phyloP scores from a whole-genome alignment of 2,797 vertebrate genomes.

The Hapalemur alaotrensis region DNA sequence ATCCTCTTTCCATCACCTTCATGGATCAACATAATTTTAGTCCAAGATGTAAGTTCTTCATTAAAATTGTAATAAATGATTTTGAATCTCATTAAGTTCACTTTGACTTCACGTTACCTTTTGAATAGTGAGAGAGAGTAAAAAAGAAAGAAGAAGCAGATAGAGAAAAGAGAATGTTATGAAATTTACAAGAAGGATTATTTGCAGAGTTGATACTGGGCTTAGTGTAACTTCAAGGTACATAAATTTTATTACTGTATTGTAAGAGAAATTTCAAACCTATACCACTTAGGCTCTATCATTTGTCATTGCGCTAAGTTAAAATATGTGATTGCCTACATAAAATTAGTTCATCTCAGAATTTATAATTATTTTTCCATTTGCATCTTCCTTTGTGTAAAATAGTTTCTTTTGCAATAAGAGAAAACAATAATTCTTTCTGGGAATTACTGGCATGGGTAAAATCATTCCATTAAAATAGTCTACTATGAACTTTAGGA shows the following conservation, averaged over 20 bases:
- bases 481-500: neutral
- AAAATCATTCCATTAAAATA: slow-evolving; percentile 1
- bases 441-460: neutral
- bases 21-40: slow-evolving; percentile 99
- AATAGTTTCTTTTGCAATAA: neutral
- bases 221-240: neutral
- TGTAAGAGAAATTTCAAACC: neutral
- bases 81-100: neutral
- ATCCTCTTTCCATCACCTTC: slow-evolving; percentile 96
- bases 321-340: neutral
- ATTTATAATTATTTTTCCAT: slow-evolving; percentile 4
- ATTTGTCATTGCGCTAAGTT: neutral
- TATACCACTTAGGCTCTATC: neutral
- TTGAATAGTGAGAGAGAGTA: neutral
- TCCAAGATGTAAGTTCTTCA: slow-evolving; percentile 94
- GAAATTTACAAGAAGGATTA: neutral
- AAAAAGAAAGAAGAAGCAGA: neutral
- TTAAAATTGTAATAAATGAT: neutral
- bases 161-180: neutral
- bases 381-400: neutral
- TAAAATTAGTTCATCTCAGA: neutral
- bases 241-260: neutral
- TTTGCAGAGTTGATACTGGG: neutral
- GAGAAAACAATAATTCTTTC: neutral
- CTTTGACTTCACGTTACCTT: neutral